Percentiles rank a stretch among this genome's conserved stretches.
These are phyloP conservation scores for Halcyon badia DNA, from an alignment of 2,797 vertebrate genomes.

Conservation along the genomic window DNA sequence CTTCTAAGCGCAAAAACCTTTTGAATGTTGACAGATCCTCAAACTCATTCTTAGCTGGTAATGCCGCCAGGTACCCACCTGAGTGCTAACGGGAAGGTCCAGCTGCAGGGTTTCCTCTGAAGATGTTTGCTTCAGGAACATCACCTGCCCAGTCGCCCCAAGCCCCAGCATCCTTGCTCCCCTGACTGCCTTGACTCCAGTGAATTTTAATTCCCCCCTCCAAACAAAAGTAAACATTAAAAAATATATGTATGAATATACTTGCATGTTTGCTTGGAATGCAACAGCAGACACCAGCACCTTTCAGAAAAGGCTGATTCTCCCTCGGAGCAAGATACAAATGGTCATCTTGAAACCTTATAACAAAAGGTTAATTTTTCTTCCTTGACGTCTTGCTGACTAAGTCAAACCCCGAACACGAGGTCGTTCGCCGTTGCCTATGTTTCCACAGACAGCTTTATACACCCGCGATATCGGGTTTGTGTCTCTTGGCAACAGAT, in stretches of 20 bases:
- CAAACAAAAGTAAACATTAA: background rate
- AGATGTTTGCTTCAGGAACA: background rate
- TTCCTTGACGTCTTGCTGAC: slow-evolving; percentile 68
- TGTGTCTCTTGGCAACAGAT: slow-evolving; percentile 76
- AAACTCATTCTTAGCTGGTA: background rate
- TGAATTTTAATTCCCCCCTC: background rate
- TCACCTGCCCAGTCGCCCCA: background rate
- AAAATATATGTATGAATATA: too few relatives aligned
- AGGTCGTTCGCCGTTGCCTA: background rate
- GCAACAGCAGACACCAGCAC: fast-evolving
- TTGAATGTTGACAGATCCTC: background rate
- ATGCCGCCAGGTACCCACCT: fast-evolving
- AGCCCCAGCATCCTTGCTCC: background rate
- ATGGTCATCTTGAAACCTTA: background rate
- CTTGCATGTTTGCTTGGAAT: fast-evolving
- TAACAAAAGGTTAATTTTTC: slow-evolving; percentile 74
- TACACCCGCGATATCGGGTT: slow-evolving; percentile 40
- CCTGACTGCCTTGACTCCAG: fast-evolving
- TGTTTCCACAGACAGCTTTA: slow-evolving; percentile 43
- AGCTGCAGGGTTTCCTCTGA: background rate
- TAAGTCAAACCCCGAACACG: slow-evolving; percentile 55
- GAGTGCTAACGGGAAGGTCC: background rate
- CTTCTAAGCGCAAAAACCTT: background rate
- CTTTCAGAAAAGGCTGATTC: background rate
- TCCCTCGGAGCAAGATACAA: background rate